Conservation (phyloP, 2,888 invertebrate genomes). For the Lochmaea capreae region DNA sequence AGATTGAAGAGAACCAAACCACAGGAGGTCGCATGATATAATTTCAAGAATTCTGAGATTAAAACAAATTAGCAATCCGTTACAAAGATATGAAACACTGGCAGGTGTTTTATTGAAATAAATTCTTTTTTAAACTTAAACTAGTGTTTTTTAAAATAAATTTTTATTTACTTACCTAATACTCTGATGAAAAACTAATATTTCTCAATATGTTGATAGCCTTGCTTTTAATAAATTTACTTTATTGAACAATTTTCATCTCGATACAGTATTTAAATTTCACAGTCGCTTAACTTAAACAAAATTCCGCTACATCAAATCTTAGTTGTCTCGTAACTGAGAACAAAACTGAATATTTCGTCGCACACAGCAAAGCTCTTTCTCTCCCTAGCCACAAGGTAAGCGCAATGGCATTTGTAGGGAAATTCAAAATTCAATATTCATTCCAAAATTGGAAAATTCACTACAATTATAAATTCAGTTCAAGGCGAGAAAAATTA, state of each 20-base stretch:
- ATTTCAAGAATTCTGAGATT: no score
- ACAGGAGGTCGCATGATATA: no score
- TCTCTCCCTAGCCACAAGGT: not conserved
- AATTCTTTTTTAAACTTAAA: no score
- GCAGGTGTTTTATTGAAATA: no score
- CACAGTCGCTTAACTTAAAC: conserved; percentile 1
- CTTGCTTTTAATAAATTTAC: not conserved
- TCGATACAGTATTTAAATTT: not conserved
- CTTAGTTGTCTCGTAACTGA: not conserved
- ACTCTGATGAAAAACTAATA: not conserved
- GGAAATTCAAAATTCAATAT: not conserved
- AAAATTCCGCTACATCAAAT: conserved; percentile 1
- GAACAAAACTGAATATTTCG: conserved; percentile 2
- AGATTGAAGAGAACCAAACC: no score
- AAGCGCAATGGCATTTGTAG: not conserved
- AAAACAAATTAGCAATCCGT: no score
- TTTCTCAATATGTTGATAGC: not conserved
- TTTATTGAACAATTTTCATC: not conserved
- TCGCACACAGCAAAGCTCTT: not conserved
- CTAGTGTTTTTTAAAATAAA: no score
- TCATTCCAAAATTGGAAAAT: no score
- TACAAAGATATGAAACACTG: no score
- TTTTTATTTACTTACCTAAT: no score
- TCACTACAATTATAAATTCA: no score
- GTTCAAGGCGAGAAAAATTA: no score